Evolutionary conservation across 1,140 invertebrate species (phyloP), one percentile per base, ranked within the genome.

Genomic region (Archegozetes longisetosus): DNA sequence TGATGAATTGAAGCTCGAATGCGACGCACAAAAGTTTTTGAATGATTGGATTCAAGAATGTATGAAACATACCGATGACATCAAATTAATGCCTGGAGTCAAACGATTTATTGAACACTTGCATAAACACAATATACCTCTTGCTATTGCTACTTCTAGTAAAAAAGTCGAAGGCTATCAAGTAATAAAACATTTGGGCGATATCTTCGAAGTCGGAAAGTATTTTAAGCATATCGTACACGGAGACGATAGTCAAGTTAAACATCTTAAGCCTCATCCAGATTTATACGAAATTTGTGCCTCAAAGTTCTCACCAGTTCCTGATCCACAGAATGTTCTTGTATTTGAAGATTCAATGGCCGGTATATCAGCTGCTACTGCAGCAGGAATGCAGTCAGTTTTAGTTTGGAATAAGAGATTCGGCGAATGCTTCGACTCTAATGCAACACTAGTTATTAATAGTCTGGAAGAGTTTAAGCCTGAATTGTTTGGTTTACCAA

Each of bases 401-500:
- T 53, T 50, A 25, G 60, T 60, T 50, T 9, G 48, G 22, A 23
- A 53, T 49, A 3, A 50, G 27, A 52, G 32, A 14, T 32, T 27
- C 32, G 52, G 55, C 13, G 26, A 28, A 55, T 22, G 17, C 22
- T 27, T 32, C 22, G n/a, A n/a, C n/a, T n/a, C n/a, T n/a, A 14
- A 53, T 55, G 52, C 53, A 24, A 52, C 29, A 6, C 32, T 64
- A 48, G 24, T 23, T 47, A 28, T 64, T 23, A 47, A 64, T 20
- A 53, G 52, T n/a, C 50, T 64, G 17, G 62, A 64, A 23, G n/a
- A 64, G 17, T 64, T 64, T 40, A 14, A 55, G n/a, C n/a, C n/a
- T n/a, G n/a, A n/a, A n/a, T n/a, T n/a, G n/a, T n/a, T n/a, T n/a
- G n/a, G n/a, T n/a, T n/a, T n/a, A n/a, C n/a, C n/a, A n/a, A n/a